A percentile compares a stretch with the other conserved stretches of the same genome.
Conservation (phyloP, 2,113 vertebrate species). For the Peromyscus maniculatus region DNA sequence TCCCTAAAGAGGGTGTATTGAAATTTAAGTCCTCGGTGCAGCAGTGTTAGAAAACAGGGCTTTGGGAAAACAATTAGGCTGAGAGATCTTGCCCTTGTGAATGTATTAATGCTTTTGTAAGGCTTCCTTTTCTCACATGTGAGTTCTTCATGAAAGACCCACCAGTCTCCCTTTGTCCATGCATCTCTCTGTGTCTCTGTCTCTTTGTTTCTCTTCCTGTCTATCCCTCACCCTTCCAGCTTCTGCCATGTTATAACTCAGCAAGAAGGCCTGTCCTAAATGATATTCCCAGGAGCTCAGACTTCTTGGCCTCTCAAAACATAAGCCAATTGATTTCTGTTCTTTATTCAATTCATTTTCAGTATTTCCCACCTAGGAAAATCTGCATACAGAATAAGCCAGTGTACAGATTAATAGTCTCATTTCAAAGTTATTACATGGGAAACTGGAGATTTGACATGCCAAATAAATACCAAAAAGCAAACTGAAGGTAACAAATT, state of each 20-base stretch:
- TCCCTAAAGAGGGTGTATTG: not conserved
- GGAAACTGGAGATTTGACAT: conserved; percentile 40
- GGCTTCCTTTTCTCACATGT: not conserved
- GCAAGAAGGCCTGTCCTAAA: not conserved
- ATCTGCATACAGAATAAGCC: not conserved
- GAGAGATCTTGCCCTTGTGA: not conserved
- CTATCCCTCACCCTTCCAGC: not conserved
- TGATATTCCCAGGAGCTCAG: too few species aligned
- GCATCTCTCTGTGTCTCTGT: not conserved
- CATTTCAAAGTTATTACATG: conserved; percentile 44
- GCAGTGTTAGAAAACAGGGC: not conserved
- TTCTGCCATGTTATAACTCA: not conserved
- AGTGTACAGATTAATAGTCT: conserved; percentile 2
- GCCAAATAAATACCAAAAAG: conserved; percentile 35
- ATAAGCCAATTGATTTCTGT: not conserved
- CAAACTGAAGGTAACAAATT: conserved; percentile 47
- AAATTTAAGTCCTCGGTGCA: not conserved
- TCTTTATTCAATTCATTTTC: not conserved
- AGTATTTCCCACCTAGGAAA: not conserved
- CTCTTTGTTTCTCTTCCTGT: not conserved
- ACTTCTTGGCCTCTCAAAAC: not conserved
- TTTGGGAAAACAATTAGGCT: not conserved
- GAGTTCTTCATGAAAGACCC: not conserved
- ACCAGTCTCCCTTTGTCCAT: not conserved
- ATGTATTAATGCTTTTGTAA: not conserved